Evolutionary conservation across 1,140 invertebrate genomes (phyloP), one percentile per base, ranked within the genome.

Genomic region (Neotoxoptera formosana): DNA sequence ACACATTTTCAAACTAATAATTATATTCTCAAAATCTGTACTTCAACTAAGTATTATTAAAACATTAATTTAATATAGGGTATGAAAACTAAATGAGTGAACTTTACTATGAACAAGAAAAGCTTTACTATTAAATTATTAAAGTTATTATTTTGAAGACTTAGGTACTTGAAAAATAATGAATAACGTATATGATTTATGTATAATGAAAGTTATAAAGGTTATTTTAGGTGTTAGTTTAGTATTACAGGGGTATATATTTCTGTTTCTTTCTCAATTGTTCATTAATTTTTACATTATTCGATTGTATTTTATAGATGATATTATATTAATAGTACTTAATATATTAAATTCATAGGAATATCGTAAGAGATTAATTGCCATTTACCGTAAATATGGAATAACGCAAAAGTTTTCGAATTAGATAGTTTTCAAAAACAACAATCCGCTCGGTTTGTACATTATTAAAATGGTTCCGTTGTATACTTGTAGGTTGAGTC

Each of bases 21-120:
- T 47, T 17, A 47, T 86, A 25, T 41, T 30, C 6, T 89, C n/a
- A 51, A 89, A 89, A 87, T 47, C 30, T 48, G 9, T 48, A 48
- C 11, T 87, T 87, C 30, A 87, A 87, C 30, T n/a, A 87, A 87
- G 45, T 48, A 87, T 47, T 45, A 30, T 48, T 87, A 87, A 76
- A 76, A n/a, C n/a, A n/a, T n/a, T 76, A n/a, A 76, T 76, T 17
- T 4, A n/a, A n/a, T 76, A 67, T 11, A n/a, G 60, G 11, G 30
- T 67, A 76, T 76, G 60, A 14, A 76, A 76, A n/a, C 14, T 14
- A 76, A 76, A 76, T 76, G n/a, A n/a, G 6, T 76, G 60, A 76
- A 76, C 14, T 76, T 76, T 76, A 76, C 2, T 76, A 76, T 76
- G 60, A 76, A 76, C 60, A 76, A 30, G 30, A 76, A n/a, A 76